These are phyloP conservation scores for Lasioglossum lativentre DNA, from an alignment of 2,888 invertebrate genomes.

Conservation along the genomic window DNA sequence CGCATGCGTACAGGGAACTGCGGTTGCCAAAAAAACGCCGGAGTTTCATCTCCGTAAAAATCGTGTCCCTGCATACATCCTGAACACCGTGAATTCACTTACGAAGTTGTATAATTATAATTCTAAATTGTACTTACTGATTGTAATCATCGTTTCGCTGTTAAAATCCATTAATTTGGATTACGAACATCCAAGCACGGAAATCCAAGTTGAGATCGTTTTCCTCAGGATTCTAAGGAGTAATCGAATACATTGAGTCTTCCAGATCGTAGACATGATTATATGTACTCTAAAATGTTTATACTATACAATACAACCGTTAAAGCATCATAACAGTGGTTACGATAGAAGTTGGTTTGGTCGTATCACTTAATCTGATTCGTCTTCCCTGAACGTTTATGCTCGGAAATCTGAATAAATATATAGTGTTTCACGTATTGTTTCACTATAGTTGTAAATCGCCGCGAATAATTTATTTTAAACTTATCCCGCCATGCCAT, in stretches of 20 bases:
- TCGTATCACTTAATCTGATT: too few species aligned
- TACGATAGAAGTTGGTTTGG: too few species aligned
- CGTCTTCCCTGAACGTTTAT: too few species aligned
- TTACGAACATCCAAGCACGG: background rate
- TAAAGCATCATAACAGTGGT: too few species aligned
- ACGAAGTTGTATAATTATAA: background rate
- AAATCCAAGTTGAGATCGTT: background rate
- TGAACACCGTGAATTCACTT: background rate
- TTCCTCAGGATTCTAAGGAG: background rate
- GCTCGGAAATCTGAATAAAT: too few species aligned
- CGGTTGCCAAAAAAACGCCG: background rate
- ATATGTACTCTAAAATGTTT: background rate
- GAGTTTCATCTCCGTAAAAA: too few species aligned
- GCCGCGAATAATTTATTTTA: background rate
- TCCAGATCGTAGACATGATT: background rate
- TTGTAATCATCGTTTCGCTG: background rate
- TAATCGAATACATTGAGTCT: background rate
- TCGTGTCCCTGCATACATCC: background rate
- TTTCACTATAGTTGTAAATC: too few species aligned
- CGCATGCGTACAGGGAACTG: too few species aligned
- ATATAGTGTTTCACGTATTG: too few species aligned
- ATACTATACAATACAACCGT: too few species aligned
- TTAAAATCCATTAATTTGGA: background rate
- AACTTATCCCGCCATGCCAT: background rate
- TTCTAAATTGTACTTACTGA: background rate